Evolutionary conservation across 2,888 invertebrate species (phyloP).

Genomic region (Drosophila pseudotalamancana): DNA sequence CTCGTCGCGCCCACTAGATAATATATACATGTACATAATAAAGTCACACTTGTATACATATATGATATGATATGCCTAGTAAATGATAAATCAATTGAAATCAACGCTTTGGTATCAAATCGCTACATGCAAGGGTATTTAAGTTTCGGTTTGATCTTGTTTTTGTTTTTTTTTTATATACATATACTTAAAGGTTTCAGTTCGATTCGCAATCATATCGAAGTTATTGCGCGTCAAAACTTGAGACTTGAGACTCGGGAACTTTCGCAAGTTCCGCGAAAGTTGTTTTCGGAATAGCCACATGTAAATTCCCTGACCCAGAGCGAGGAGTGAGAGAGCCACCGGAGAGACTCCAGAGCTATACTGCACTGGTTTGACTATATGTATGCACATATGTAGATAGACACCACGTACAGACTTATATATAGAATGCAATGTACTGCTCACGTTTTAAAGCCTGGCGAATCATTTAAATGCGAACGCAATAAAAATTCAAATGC

Average conservation of each 20-base stretch:
- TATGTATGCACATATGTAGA: not conserved
- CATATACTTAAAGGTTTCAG: no score
- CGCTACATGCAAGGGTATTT: not conserved
- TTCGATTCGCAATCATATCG: not conserved
- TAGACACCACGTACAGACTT: not conserved
- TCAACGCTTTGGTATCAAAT: no score
- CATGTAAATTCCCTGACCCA: conserved; percentile 54
- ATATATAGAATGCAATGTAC: conserved; percentile 17
- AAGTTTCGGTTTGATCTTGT: not conserved
- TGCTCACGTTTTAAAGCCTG: conserved; percentile 51
- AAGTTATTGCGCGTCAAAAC: not conserved
- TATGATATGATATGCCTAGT: no score
- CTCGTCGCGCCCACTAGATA: no score
- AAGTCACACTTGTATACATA: no score
- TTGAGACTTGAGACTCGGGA: no score
- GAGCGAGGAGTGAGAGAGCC: no score
- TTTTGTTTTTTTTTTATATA: not conserved
- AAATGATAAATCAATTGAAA: no score
- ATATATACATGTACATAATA: no score
- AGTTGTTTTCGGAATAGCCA: conserved; percentile 59
- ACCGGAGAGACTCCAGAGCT: no score
- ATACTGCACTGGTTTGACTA: not conserved
- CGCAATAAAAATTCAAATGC: conserved; percentile 42
- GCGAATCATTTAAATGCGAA: conserved; percentile 40
- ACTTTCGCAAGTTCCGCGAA: conserved; percentile 58